Evolutionary conservation across 2,797 vertebrate genomes (phyloP), one percentile per base, ranked within the genome.

Genomic region (Ispidina lecontei): DNA sequence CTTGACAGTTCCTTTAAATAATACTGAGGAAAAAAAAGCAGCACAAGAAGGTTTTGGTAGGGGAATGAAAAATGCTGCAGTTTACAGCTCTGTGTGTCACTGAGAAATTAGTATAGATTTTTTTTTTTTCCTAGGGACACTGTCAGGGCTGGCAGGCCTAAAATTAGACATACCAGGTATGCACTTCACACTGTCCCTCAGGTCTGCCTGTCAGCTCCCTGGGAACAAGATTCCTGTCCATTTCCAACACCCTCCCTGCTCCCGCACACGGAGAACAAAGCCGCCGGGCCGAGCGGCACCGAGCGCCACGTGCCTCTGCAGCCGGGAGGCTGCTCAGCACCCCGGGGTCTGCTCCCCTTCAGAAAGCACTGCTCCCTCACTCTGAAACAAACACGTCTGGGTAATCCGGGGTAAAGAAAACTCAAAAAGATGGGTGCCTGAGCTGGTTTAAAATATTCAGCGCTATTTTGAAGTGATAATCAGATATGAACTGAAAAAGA

Each of bases 101-200:
- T 0, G 10, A 96, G 94, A 94, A 97, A 95, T 91, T 95, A 95
- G 94, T 96, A 97, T 96, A 96, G 96, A 96, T 96, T 95, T 96
- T 74, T 86, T 95, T 60, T 18, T 51, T 49, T 49, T 49, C 8
- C 95, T 87, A 91, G 74, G 93, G 91, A 90, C 77, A 95, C 88
- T 95, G 96, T 91, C 95, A 95, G 85, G 77, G 80, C 83, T 97
- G 96, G 94, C 92, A 95, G 94, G 92, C 91, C 96, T 97, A 96
- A 96, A 97, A 97, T 97, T 96, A 97, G 93, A 95, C 92, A 67
- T 90, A 93, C 91, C 94, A 96, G 96, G 96, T 96, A 96, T 70
- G 72, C 72, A 91, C 92, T 96, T 92, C 41, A 5, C 60, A 21
- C 22, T 49, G 90, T 97, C 96, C 96, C 96, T 89, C 51, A 94